Evolutionary conservation across 2,888 invertebrate species (phyloP).

Genomic region (Unio delphinus): DNA sequence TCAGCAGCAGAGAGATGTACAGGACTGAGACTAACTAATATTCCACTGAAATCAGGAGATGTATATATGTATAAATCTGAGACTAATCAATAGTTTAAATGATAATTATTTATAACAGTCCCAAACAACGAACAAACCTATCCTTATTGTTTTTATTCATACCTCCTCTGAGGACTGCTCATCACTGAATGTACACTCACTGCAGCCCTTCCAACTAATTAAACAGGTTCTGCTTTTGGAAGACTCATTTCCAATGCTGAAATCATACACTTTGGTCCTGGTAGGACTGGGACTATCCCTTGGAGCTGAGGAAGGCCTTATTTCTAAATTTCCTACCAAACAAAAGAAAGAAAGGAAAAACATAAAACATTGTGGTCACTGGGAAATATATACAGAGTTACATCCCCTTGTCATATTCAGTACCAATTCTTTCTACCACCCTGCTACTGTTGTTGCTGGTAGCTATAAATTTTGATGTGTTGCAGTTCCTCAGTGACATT

Average conservation of each 20-base stretch:
- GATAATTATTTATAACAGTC: no score
- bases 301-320: conserved; percentile 49
- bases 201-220: conserved; percentile 65
- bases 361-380: background rate
- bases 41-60: no score
- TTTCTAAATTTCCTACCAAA: conserved; percentile 47
- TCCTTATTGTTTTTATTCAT: conserved; percentile 4
- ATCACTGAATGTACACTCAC: conserved; percentile 62
- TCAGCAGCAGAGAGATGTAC: no score
- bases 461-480: no score
- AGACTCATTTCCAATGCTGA: conserved; percentile 53
- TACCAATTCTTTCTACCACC: no score
- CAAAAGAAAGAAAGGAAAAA: background rate
- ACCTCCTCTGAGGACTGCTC: conserved; percentile 64
- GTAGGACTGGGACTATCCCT: conserved; percentile 43
- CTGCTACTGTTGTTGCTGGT: no score
- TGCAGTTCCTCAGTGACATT: no score
- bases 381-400: background rate
- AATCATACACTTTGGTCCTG: conserved; percentile 58
- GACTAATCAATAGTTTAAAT: no score
- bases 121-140: no score
- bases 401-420: no score
- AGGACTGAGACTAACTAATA: no score
- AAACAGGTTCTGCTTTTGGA: conserved; percentile 61
- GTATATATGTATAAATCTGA: no score